These are phyloP conservation scores for Mastacembelus armatus DNA, from an alignment of 2,797 vertebrate species.

Conservation along the genomic window DNA sequence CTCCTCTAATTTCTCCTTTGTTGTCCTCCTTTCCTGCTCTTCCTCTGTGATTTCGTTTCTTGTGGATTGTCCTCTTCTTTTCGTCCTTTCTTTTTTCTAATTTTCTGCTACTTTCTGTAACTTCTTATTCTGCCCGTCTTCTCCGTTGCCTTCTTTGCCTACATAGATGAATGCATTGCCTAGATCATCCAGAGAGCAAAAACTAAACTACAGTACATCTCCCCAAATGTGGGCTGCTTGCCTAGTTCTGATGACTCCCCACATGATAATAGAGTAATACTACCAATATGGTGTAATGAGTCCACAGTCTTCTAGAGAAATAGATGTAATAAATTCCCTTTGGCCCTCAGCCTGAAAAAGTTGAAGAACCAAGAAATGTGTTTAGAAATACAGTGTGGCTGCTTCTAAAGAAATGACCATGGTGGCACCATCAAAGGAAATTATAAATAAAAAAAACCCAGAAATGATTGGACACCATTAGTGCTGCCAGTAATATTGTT, in stretches of 20 bases:
- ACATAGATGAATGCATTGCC: conserved; percentile 21
- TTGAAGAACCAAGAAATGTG: conserved; percentile 20
- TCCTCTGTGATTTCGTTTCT: background rate
- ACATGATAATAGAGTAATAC: conserved; percentile 48
- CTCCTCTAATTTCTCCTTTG: conserved; percentile 30
- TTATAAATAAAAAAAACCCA: conserved; percentile 8
- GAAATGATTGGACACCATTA: background rate
- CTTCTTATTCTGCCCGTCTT: background rate
- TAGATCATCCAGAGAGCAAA: conserved; percentile 23
- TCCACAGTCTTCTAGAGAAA: conserved; percentile 34
- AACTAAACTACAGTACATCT: conserved; percentile 45
- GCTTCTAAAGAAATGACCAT: background rate
- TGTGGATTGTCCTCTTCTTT: background rate
- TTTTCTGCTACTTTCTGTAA: background rate
- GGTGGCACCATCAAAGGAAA: conserved; percentile 2
- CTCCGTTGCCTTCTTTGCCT: conserved; percentile 5
- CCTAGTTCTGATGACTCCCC: conserved; percentile 37
- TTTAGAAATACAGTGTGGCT: conserved; percentile 28
- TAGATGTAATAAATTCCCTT: conserved; percentile 44
- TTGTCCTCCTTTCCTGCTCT: conserved; percentile 20
- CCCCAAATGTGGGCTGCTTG: conserved; percentile 35
- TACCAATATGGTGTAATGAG: conserved; percentile 44
- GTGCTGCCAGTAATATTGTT: background rate
- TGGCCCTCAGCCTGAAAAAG: conserved; percentile 36
- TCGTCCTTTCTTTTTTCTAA: background rate